Conservation (phyloP, 2,113 vertebrate genomes). For the Colaptes auratus region DNA sequence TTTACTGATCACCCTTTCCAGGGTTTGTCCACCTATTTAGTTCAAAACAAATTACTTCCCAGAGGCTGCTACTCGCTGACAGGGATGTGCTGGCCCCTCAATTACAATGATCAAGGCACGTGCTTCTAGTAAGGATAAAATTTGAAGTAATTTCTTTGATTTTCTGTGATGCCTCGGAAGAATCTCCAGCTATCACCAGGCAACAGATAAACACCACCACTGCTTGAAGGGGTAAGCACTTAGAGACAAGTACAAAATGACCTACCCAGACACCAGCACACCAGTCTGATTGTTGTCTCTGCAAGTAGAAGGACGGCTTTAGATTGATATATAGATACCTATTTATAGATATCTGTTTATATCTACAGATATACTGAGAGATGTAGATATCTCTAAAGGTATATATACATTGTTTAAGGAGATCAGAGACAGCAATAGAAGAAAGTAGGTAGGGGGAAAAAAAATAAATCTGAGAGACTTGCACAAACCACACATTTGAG, state of each 20-base stretch:
- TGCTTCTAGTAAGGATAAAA: slow-evolving; percentile 28
- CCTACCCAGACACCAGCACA: background rate
- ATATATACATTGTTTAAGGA: background rate
- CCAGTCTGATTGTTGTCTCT: background rate
- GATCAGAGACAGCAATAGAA: background rate
- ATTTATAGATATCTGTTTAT: background rate
- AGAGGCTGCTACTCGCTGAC: background rate
- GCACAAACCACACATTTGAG: background rate
- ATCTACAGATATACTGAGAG: background rate
- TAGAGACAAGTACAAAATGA: background rate
- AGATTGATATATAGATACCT: too few relatives aligned
- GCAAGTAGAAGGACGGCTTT: background rate
- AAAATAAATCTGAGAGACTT: background rate
- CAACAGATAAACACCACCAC: background rate
- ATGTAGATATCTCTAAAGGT: too few relatives aligned
- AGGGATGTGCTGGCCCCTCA: background rate
- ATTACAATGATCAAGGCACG: slow-evolving; percentile 4
- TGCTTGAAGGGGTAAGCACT: background rate
- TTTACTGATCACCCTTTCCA: slow-evolving; percentile 26
- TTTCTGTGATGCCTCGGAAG: background rate
- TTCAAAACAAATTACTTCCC: slow-evolving; percentile 29
- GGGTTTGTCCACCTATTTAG: background rate
- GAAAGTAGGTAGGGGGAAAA: background rate
- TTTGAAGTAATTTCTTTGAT: slow-evolving; percentile 29
- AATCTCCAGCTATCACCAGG: background rate